Evolutionary conservation across 2,888 invertebrate genomes (phyloP), one percentile per base, ranked within the genome.

Genomic region (Trichopoda pennipes): DNA sequence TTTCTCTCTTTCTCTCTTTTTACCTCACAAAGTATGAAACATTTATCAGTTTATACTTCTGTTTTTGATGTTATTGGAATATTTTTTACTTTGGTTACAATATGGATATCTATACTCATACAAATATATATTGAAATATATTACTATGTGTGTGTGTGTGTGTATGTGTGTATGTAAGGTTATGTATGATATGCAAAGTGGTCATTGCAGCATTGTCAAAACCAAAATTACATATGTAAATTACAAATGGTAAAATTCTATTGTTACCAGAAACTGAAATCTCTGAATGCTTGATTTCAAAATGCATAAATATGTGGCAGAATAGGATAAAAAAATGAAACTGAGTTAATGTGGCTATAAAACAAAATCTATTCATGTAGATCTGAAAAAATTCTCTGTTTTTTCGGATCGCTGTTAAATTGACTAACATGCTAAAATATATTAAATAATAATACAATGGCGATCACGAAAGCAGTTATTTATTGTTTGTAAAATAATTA

Each of bases 161-260:
- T 17, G 10, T 23, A n/a, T 58, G n/a, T 53, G 55, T 44, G 16
- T 19, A 12, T 51, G 3, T 14, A 9, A 7, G 19, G 10, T 70
- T 56, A 42, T 69, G 38, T 85, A 58, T 66, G 79, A 74, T 63
- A 84, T 81, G 75, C 78, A 85, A 86, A 87, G 84, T 87, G 86
- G 85, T 83, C 86, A 86, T 73, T 86, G 85, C 75, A 80, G 44
- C 56, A 63, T 66, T 84, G 85, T 84, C 80, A 81, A 78, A 80
- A 85, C 69, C 74, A 86, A 87, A 87, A 89, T 88, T 88, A 87
- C 87, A 87, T 85, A 88, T 89, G 88, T 87, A 89, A 89, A 88
- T 87, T 86, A 85, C 86, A 86, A 66, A 61, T 69, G 58, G 38
- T 75, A 77, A 68, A 76, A 55, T 76, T 60, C 66, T 69, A 76